These are phyloP conservation scores for Callionymus lyra DNA, from an alignment of 2,113 vertebrate genomes.

Conservation along the genomic window DNA sequence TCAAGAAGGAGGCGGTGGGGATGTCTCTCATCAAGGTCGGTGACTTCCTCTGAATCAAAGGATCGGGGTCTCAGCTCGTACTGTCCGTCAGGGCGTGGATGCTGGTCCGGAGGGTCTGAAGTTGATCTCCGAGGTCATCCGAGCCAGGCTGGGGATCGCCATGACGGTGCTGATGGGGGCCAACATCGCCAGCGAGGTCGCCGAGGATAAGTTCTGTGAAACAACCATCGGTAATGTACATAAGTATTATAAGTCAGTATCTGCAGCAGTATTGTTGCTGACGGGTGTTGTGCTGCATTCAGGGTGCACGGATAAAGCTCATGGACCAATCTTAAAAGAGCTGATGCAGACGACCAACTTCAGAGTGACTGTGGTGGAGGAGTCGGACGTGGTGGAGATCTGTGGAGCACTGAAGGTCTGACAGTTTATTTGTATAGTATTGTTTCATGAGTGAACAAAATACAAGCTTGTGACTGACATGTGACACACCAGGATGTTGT, in stretches of 20 bases:
- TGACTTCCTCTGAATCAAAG: not conserved
- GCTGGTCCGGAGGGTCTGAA: slow-evolving; percentile 85
- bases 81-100: slow-evolving; percentile 77
- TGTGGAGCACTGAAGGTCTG: slow-evolving; percentile 93
- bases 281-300: not conserved
- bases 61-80: not conserved
- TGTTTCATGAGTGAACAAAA: too few relatives aligned
- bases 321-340: slow-evolving; percentile 77
- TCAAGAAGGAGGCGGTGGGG: slow-evolving; percentile 79
- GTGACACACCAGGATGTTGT: too few relatives aligned
- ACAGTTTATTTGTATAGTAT: too few relatives aligned
- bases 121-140: slow-evolving; percentile 91
- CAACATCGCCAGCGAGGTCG: slow-evolving; percentile 92
- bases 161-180: slow-evolving; percentile 93
- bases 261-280: not conserved
- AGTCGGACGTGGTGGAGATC: slow-evolving; percentile 91
- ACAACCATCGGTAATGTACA: slow-evolving; percentile 82
- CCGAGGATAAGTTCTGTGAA: slow-evolving; percentile 94
- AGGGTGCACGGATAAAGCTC: slow-evolving; percentile 80
- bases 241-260: not conserved
- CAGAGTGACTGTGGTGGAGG: slow-evolving; percentile 84
- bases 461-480: too few relatives aligned
- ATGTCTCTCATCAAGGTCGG: slow-evolving; percentile 91
- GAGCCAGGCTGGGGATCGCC: slow-evolving; percentile 75
- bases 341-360: slow-evolving; percentile 93